Evolutionary conservation across 1,140 invertebrate species (phyloP), one percentile per base, ranked within the genome.

Genomic region (Microvelia longipes): DNA sequence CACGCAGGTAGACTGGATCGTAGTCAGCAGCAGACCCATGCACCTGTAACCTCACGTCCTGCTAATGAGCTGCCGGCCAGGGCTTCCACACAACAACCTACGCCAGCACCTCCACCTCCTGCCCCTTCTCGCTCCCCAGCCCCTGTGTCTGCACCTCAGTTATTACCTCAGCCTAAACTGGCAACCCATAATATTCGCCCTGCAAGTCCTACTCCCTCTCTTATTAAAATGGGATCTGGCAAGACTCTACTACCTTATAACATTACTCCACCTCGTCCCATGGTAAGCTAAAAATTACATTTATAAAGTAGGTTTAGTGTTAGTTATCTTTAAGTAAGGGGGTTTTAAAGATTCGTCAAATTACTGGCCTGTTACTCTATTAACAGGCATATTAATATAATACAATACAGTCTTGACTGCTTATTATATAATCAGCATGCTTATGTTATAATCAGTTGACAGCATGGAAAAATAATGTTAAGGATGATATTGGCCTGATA

Each of bases 241-340:
- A 91, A 93, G 79, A 88, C 88, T 75, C 77, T 93, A 50, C 79
- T 95, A 65, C 91, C 91, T 0, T 95, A 92, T 75, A 94, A 90
- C 81, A 88, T 95, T 19, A 94, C 92, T 35, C 91, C 90, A 63
- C 88, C 92, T 70, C 84, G 89, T 72, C 89, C 90, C 29, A 82
- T 80, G 77, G 82, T 84, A 79, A 80, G 76, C 73, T 73, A 65
- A 25, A n/a, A n/a, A n/a, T n/a, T n/a, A n/a, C n/a, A 29, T 27
- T 67, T 29, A 11, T 25, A 65, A 11, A 26, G 13, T 70, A 14
- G 13, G 2, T 70, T 19, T 60, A n/a, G n/a, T n/a, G n/a, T n/a
- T n/a, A n/a, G n/a, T n/a, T n/a, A n/a, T n/a, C n/a, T n/a, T n/a
- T n/a, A n/a, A n/a, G n/a, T n/a, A n/a, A n/a, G n/a, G n/a, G n/a